Evolutionary conservation across 2,888 invertebrate species (phyloP), one percentile per base, ranked within the genome.

Genomic region (Cinara cedri): DNA sequence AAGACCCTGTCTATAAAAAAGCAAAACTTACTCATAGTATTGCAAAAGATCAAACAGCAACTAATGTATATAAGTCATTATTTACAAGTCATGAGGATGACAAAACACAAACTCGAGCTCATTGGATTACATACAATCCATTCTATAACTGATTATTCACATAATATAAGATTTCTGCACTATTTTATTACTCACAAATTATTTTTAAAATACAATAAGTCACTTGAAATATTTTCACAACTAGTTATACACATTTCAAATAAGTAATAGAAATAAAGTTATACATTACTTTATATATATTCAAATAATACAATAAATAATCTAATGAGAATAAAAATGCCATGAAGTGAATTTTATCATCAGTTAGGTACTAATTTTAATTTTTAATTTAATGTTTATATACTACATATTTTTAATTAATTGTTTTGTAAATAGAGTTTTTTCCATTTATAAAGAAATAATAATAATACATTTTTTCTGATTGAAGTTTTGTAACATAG

Each of bases 91-190:
- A 96, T 85, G 90, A 93, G 84, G 91, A 90, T 76, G 98, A 97
- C 80, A 89, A 93, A 84, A 91, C 93, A 74, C 96, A 98, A 85
- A 89, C 91, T 63, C 91, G 93, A 83, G 96, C 96, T 1, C 97
- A 98, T 86, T 99, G 98, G 99, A 92, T 98, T 78, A 98, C 98
- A 0, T 97, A 96, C 84, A 98, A 98, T 88, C 98, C 98, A 71
- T 95, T 95, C 86, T 95, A 95, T 86, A 95, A 95, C 87, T 93
- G 87, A 83, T 68, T 34, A 6, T 34, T 3, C 11, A 24, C 8
- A 1, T 14, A 10, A 57, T 13, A n/a, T 49, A 0, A 19, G 46
- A 46, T 42, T 44, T 44, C 19, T 44, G 44, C 14, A 21, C 21
- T 34, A 34, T 34, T 55, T 55, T 10, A 19, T 54, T 51, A n/a